Base-by-base conservation (phyloP, 1,140 invertebrate species). In the Leptopilina clavipes region DNA sequence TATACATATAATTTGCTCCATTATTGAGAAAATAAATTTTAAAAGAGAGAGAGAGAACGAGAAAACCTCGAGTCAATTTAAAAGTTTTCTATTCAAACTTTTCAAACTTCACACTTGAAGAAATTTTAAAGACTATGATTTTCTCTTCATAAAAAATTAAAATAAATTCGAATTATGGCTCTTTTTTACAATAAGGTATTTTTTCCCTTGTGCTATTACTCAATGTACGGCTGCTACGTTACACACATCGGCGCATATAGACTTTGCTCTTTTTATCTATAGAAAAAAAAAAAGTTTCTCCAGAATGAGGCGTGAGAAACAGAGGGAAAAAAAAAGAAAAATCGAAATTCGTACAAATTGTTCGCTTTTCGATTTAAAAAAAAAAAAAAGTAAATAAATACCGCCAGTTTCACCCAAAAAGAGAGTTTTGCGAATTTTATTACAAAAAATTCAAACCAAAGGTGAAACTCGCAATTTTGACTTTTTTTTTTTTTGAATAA, bases 141-240 rank as follows among this genome's bases (percentile, higher is more conserved):
- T 31, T 65, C 25, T 31, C 9, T 65, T 14, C 59, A 65, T 65
- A 31, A 65, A 31, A 65, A 65, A 65, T 31, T 14, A 14, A 31
- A 65, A 65, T 14, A 31, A 65, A 65, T 31, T 65, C 25, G 59
- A 7, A 31, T 31, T 37, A 22, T 22, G 10, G 18, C 56, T 65
- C 25, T 14, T 65, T 31, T 65, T 31, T 65, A 65, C 59, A 65
- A 65, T 65, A 65, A 37, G 59, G 22, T 65, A 65, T 65, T 65
- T 65, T 31, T 31, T 65, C 59, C 22, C 59, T 65, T 65, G 59
- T 65, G 59, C 59, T 37, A 65, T 65, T 65, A 22, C 59, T 65
- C 59, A 65, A 65, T 65, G 59, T 65, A 65, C 59, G 22, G 59
- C 59, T 65, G 59, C 59, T 65, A 65, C 59, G 22, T 31, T 65